These are phyloP conservation scores for Nothocercus nigrocapillus DNA, from an alignment of 2,113 vertebrate species.

Conservation along the genomic window DNA sequence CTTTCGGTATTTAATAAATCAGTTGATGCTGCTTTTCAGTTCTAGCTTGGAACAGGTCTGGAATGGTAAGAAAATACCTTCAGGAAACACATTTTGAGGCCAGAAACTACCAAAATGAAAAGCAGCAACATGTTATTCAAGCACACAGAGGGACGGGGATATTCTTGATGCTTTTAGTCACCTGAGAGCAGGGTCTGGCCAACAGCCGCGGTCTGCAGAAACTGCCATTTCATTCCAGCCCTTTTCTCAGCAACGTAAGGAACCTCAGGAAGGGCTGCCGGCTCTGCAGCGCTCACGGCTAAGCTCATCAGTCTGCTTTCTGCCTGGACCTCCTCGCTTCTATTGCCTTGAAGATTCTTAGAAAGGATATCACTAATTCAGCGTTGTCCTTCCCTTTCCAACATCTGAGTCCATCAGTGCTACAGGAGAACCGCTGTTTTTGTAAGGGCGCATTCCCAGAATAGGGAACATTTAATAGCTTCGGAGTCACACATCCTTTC, in stretches of 20 bases:
- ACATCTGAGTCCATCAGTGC: background rate
- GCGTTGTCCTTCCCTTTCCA: background rate
- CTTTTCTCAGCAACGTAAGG: background rate
- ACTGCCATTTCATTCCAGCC: background rate
- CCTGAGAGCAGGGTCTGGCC: background rate
- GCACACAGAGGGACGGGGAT: background rate
- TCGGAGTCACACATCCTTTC: background rate
- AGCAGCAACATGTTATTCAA: background rate
- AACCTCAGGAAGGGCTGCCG: background rate
- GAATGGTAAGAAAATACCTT: conserved; percentile 42
- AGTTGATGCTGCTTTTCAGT: background rate
- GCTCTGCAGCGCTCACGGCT: background rate
- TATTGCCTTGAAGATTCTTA: background rate
- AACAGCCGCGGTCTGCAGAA: background rate
- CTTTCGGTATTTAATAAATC: background rate
- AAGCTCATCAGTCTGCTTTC: background rate
- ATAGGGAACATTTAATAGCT: background rate
- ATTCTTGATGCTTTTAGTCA: background rate
- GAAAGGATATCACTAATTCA: background rate
- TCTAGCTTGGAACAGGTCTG: conserved; percentile 28
- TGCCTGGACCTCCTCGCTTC: background rate
- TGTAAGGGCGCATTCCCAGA: background rate
- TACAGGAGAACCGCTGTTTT: background rate
- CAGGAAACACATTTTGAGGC: background rate
- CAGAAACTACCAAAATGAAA: background rate